Percentiles rank a stretch among this genome's conserved stretches.
Evolutionary conservation across 2,888 invertebrate species (phyloP).

Genomic region (Aproaerema taeniolella): DNA sequence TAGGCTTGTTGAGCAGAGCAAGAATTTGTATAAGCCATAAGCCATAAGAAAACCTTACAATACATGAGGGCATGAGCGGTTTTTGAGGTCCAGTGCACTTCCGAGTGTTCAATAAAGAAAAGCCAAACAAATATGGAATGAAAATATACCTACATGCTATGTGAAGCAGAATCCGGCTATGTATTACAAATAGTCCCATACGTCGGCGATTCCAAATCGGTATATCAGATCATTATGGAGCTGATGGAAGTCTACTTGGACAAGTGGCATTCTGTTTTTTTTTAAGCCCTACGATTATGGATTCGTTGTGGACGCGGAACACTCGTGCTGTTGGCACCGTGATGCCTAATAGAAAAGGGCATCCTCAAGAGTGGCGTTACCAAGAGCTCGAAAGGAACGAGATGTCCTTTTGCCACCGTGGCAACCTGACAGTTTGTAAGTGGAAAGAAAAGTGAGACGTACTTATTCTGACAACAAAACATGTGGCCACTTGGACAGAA

Average conservation of each 20-base stretch:
- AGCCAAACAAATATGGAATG: slow-evolving; percentile 22
- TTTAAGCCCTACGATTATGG: slow-evolving; percentile 3
- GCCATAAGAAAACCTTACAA: slow-evolving; percentile 18
- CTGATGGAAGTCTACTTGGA: background rate
- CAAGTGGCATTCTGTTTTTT: slow-evolving; percentile 12
- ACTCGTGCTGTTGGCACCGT: slow-evolving; percentile 20
- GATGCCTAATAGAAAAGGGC: slow-evolving; percentile 17
- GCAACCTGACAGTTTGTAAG: slow-evolving; percentile 9
- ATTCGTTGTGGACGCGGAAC: slow-evolving; percentile 10
- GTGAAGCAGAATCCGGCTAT: slow-evolving; percentile 20
- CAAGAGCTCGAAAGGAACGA: slow-evolving; percentile 5
- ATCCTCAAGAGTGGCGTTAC: slow-evolving; percentile 16
- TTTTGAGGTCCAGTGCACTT: slow-evolving; percentile 19
- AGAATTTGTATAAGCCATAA: slow-evolving; percentile 16
- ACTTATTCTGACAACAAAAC: slow-evolving; percentile 15
- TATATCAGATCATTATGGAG: background rate
- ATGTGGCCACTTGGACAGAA: slow-evolving; percentile 16
- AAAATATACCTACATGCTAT: slow-evolving; percentile 20
- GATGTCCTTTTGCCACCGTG: slow-evolving; percentile 11
- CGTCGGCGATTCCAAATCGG: slow-evolving; percentile 21
- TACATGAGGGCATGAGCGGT: slow-evolving; percentile 21
- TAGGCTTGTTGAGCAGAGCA: no score
- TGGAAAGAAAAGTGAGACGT: slow-evolving; percentile 17
- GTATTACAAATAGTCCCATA: slow-evolving; percentile 21
- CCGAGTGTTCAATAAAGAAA: slow-evolving; percentile 21